A percentile compares a stretch with the other conserved stretches of the same genome.
phyloP scores from a whole-genome alignment of 2,113 vertebrate species.

The Callospermophilus lateralis region DNA sequence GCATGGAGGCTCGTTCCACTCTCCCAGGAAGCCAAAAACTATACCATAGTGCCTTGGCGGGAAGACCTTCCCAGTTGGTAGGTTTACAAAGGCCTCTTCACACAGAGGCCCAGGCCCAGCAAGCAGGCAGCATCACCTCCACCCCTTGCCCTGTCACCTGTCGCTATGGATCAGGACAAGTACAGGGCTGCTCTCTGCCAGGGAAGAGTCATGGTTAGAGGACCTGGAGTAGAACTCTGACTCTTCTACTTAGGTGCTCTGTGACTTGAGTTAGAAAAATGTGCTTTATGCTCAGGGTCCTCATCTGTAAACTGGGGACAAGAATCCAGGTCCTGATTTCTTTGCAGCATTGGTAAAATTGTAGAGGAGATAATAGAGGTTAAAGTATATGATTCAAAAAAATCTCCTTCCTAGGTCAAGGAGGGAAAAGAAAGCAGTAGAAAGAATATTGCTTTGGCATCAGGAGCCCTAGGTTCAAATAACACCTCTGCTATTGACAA shows the following conservation, averaged over 20 bases:
- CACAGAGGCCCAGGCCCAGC: neutral
- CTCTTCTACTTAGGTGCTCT: neutral
- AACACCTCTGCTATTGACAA: neutral
- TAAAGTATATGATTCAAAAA: neutral
- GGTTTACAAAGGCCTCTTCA: neutral
- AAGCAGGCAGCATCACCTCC: neutral
- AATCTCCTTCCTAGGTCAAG: neutral
- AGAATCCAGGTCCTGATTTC: neutral
- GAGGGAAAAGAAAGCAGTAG: neutral
- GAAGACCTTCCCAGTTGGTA: neutral
- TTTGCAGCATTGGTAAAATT: neutral
- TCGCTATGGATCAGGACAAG: neutral
- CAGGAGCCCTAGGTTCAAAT: neutral
- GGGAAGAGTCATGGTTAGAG: neutral
- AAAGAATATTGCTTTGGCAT: neutral
- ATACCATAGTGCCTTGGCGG: neutral
- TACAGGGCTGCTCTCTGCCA: neutral
- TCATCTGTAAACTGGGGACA: neutral
- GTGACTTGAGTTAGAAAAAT: neutral
- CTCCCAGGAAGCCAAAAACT: neutral
- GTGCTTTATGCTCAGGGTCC: neutral
- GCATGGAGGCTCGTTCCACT: neutral
- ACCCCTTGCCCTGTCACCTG: rapidly evolving
- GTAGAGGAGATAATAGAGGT: neutral
- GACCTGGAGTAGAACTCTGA: neutral